Conservation (phyloP, 2,113 vertebrate genomes). For the Ailuropoda melanoleuca region DNA sequence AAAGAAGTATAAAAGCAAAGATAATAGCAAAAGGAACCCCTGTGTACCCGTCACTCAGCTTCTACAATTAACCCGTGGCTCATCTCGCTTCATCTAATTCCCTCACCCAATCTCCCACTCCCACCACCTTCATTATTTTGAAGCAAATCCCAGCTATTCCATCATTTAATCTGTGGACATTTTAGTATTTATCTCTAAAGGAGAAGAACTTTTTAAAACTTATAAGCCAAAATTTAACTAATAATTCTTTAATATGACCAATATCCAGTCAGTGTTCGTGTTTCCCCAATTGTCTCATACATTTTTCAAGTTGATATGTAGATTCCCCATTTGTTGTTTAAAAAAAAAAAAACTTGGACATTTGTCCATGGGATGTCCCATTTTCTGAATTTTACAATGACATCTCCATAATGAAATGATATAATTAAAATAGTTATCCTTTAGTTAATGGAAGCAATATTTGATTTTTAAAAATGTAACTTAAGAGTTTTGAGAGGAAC, state of each 20-base stretch:
- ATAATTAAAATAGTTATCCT: neutral
- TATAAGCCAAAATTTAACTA: neutral
- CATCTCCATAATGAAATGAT: neutral
- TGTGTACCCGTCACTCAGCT: neutral
- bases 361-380: neutral
- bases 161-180: neutral
- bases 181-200: neutral
- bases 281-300: neutral
- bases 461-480: neutral
- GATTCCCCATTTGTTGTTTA: neutral
- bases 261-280: neutral
- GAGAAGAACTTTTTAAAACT: neutral
- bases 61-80: neutral
- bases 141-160: neutral
- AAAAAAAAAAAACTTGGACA: neutral
- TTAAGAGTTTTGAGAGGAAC: neutral
- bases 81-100: neutral
- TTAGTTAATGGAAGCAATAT: neutral
- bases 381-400: neutral
- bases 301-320: neutral
- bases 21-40: neutral
- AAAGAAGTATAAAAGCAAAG: neutral
- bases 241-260: neutral
- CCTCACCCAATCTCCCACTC: neutral
- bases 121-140: neutral